Evolutionary conservation across 2,888 invertebrate species (phyloP), one percentile per base, ranked within the genome.

Genomic region (Andricus curvator): DNA sequence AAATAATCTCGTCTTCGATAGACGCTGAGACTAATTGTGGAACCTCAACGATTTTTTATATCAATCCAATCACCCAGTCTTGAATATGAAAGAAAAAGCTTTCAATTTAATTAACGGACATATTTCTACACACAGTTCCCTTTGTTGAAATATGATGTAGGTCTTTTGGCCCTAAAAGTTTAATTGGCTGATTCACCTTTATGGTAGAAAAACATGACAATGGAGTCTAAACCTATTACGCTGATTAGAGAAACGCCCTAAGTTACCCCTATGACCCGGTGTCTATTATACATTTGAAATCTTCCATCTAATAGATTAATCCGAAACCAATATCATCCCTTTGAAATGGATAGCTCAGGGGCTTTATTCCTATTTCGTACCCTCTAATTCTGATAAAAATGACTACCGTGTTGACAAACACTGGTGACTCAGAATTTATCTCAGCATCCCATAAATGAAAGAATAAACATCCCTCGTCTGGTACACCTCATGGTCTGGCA

Each of bases 401-500:
- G n/a, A 22, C 33, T 29, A 17, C 17, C 48, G 33, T 74, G 56
- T 74, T 56, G 37, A 74, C 56, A 74, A 74, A 74, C 74, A 74
- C 33, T 56, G 33, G 51, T 74, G 74, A 74, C n/a, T 74, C 37
- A 74, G 56, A 74, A 56, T 74, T 60, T 74, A 56, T 33, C 56
- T 56, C 33, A 22, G 56, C 17, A 74, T 74, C 56, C 74, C 56
- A 56, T 37, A 33, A 74, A 74, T 74, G 33, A 60, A 74, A 74
- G 51, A 74, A 74, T 29, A 74, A 74, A 74, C 33, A 74, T 74
- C 74, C 74, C 74, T 74, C 29, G 29, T 56, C 56, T 74, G 56
- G 33, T 74, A 33, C 74, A 74, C 51, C 51, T 74, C 80, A 70
- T 79, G 81, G 83, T 81, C 84, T 84, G 84, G 83, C 84, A 84